Base-by-base conservation (phyloP, 2,113 vertebrate genomes). In the Tachycineta bicolor region DNA sequence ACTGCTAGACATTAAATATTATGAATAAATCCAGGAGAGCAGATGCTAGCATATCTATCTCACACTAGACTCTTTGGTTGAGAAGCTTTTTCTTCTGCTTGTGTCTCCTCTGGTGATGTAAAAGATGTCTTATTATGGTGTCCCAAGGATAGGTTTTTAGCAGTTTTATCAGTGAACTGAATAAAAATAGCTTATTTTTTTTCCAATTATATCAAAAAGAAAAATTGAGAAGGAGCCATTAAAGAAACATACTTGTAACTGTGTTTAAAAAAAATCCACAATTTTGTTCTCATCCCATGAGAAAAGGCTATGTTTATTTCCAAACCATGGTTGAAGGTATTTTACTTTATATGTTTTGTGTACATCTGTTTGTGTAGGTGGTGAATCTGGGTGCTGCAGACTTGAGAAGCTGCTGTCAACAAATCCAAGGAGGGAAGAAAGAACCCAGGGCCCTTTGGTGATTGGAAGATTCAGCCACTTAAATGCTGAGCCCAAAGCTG, bases 391-490 rank as follows among this genome's bases (percentile, higher is more conserved):
- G 59, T 1, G 0, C 84, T 95, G 83, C 8, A 13, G 74, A 83
- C 67, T 95, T 85, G 81, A 93, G 88, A 96, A 87, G 60, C 81
- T 81, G 85, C 83, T 86, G 55, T 78, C 33, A 5, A 88, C 90
- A 97, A 94, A 97, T 88, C 58, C 78, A 80, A 90, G 70, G 53
- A 96, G 96, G 97, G 73, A 97, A 92, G 89, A 93, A 76, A 94
- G 93, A 92, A 93, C 94, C 90, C 80, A 60, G 4, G 31, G 95
- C 85, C 69, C 85, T 96, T 74, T 77, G 90, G 14, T 94, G 91
- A 95, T 39, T 67, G 88, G 76, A 88, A 44, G 69, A 83, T 70
- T 94, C 85, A 86, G 91, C 91, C 76, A 88, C 87, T 73, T 83
- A 75, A 92, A 88, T 11, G 11, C 21, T 68, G 88, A 96, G 87